These are phyloP conservation scores for Ptilorrhoa leucosticta DNA, from an alignment of 2,113 vertebrate genomes.

Conservation along the genomic window DNA sequence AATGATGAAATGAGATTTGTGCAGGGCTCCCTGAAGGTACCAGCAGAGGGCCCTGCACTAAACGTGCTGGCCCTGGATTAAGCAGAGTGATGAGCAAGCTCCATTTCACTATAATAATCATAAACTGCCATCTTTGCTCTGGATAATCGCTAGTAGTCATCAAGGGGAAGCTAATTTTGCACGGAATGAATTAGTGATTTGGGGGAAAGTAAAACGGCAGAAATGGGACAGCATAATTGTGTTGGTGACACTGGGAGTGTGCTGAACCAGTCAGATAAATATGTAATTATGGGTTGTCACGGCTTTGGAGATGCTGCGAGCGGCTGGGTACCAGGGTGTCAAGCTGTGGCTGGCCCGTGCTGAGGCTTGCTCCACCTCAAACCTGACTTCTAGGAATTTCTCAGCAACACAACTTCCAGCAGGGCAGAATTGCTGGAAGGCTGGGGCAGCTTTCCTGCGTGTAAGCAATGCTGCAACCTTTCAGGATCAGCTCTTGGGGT, in stretches of 20 bases:
- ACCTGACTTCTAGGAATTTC: neutral
- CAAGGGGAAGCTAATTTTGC: neutral
- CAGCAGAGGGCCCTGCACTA: conserved; percentile 47
- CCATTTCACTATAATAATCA: neutral
- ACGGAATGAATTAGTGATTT: neutral
- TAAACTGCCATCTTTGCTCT: conserved; percentile 21
- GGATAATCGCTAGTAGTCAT: neutral
- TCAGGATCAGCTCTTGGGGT: rapidly evolving
- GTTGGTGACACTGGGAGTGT: neutral
- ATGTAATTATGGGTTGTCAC: neutral
- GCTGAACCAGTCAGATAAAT: neutral
- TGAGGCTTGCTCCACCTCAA: neutral
- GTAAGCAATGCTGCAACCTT: rapidly evolving
- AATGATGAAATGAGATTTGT: neutral
- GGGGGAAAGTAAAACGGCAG: neutral
- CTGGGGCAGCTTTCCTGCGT: rapidly evolving
- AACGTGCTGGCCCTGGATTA: neutral
- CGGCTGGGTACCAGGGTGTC: neutral
- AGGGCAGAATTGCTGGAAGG: neutral
- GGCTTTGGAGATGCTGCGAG: neutral
- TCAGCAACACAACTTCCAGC: neutral
- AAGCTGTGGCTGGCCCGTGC: neutral
- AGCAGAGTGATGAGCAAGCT: neutral
- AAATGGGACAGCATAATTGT: neutral
- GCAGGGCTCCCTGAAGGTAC: neutral